Conservation (phyloP, 2,888 invertebrate genomes). For the Perithous albicinctus region DNA sequence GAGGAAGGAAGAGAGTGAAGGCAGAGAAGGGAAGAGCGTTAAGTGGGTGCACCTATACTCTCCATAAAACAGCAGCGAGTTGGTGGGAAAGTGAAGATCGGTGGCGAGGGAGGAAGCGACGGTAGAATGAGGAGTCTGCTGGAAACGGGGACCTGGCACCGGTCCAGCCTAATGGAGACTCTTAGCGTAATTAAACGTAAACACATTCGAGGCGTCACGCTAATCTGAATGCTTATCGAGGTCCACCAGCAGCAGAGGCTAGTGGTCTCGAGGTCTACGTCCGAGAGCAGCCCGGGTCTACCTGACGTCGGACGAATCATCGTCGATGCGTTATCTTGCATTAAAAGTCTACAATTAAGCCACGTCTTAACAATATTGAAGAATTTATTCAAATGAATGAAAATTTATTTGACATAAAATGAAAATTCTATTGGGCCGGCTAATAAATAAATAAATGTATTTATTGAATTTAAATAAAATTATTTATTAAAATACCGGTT, state of each 20-base stretch:
- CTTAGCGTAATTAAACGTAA: constrained; percentile 85
- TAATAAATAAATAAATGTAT: too few species aligned
- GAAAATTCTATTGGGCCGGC: too few species aligned
- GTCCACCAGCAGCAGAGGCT: constrained; percentile 74
- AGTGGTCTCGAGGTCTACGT: constrained; percentile 5
- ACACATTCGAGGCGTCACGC: constrained; percentile 84
- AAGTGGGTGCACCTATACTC: constrained; percentile 81
- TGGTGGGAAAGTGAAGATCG: constrained; percentile 13
- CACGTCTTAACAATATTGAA: constrained; percentile 5
- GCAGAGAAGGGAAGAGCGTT: constrained; percentile 74
- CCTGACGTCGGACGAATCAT: constrained; percentile 37
- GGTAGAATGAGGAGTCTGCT: constrained; percentile 67
- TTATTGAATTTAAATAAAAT: too few species aligned
- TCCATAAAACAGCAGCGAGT: constrained; percentile 75
- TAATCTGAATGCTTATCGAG: constrained; percentile 84
- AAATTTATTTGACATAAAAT: too few species aligned
- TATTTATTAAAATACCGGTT: too few species aligned
- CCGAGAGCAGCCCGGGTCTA: neutral
- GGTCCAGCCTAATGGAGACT: constrained; percentile 85
- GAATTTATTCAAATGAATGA: neutral
- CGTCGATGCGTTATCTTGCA: constrained; percentile 40
- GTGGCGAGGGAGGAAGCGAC: constrained; percentile 55
- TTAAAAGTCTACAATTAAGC: constrained; percentile 12
- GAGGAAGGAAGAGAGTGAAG: constrained; percentile 65
- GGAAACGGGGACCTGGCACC: constrained; percentile 80